Percentiles rank a stretch among this genome's conserved stretches.
Conservation (phyloP, 1,140 invertebrate genomes). For the Caenorhabditis elegans region WBcel235 BX284606.5:10126501-10127000, state of each 20-base stretch:
- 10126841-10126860: not conserved
- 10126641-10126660: not conserved
- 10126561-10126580: not conserved
- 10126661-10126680: not conserved
- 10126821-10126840: not conserved
- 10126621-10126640: not conserved
- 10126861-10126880: not conserved
- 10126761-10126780: not conserved
- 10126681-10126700: conserved; percentile 25
- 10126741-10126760: no score
- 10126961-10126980: no score
- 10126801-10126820: conserved; percentile 9
- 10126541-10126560: not conserved
- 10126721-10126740: not conserved
- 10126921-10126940: not conserved
- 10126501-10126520: not conserved
- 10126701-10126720: not conserved
- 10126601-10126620: no score
- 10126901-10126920: not conserved
- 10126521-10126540: conserved; percentile 17
- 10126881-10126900: not conserved
- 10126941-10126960: not conserved
- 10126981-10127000: no score
- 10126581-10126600: no score
- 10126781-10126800: not conserved